Conservation (phyloP, 2,113 vertebrate genomes). For the Agapornis roseicollis region DNA sequence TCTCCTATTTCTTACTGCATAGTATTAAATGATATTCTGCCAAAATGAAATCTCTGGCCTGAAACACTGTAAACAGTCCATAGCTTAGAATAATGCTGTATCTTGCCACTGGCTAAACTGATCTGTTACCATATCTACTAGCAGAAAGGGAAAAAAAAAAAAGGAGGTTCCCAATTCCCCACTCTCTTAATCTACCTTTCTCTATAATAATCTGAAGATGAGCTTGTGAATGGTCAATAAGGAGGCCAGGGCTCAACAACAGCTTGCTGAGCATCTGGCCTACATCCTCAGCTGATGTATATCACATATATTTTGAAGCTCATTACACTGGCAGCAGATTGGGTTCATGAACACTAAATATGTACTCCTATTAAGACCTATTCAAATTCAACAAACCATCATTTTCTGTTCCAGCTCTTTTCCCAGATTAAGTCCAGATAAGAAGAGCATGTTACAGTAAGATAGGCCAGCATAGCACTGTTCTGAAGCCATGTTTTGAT, state of each 20-base stretch:
- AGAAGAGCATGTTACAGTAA: not conserved
- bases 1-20: not conserved
- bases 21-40: not conserved
- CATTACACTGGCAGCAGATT: not conserved
- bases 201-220: constrained; percentile 40
- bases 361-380: constrained; percentile 15
- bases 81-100: constrained; percentile 22
- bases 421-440: not conserved
- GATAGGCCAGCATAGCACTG: not conserved
- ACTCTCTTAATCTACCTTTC: constrained; percentile 26
- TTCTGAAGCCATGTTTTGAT: not conserved
- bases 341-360: not conserved
- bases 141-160: constrained; percentile 1
- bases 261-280: constrained; percentile 47
- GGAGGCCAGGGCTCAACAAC: constrained; percentile 9
- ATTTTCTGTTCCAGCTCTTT: constrained; percentile 6
- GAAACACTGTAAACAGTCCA: not conserved
- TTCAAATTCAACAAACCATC: constrained; percentile 25
- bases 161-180: not conserved
- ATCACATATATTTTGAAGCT: not conserved
- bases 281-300: not conserved
- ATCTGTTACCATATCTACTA: not conserved
- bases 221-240: constrained; percentile 38
- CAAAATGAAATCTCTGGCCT: constrained; percentile 12
- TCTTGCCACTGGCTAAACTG: not conserved